These are phyloP conservation scores for Chrysopa pallens DNA, from an alignment of 1,140 invertebrate genomes.

Conservation along the genomic window DNA sequence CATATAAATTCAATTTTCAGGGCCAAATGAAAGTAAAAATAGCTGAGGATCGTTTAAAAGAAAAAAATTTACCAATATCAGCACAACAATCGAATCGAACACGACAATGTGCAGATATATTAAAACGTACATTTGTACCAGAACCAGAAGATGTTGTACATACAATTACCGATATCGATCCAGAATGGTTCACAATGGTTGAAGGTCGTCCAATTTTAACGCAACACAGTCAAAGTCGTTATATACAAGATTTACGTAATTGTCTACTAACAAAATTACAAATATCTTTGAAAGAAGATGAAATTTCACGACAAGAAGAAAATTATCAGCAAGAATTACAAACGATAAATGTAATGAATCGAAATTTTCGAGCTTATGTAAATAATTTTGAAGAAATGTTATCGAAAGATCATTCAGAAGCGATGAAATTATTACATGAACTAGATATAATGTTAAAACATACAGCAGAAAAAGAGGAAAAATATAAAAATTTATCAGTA, in stretches of 20 bases:
- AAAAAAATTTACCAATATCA: slow-evolving; percentile 11
- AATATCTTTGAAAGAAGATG: slow-evolving; percentile 34
- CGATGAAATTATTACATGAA: slow-evolving; percentile 31
- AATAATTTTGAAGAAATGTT: slow-evolving; percentile 42
- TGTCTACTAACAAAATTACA: slow-evolving; percentile 31
- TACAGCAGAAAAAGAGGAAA: slow-evolving; percentile 27
- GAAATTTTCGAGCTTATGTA: slow-evolving; percentile 32
- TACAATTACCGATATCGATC: slow-evolving; percentile 36
- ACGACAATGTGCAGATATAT: slow-evolving; percentile 15
- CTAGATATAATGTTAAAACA: slow-evolving; percentile 27
- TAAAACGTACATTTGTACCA: slow-evolving; percentile 17
- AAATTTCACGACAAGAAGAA: slow-evolving; percentile 36
- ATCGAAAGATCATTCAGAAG: slow-evolving; percentile 35
- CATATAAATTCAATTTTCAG: too few relatives aligned
- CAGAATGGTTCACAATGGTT: slow-evolving; percentile 36
- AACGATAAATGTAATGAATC: slow-evolving; percentile 30
- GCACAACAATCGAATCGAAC: not conserved
- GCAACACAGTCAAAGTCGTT: slow-evolving; percentile 18
- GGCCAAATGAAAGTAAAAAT: too few relatives aligned
- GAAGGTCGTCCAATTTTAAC: slow-evolving; percentile 26
- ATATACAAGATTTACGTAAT: slow-evolving; percentile 34
- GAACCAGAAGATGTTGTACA: slow-evolving; percentile 17
- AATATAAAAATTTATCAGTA: slow-evolving; percentile 27
- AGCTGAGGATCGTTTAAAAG: slow-evolving; percentile 7
- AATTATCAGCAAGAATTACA: slow-evolving; percentile 35